Evolutionary conservation across 2,797 vertebrate genomes (phyloP), one percentile per base, ranked within the genome.

Genomic region (Bovichtus variegatus): DNA sequence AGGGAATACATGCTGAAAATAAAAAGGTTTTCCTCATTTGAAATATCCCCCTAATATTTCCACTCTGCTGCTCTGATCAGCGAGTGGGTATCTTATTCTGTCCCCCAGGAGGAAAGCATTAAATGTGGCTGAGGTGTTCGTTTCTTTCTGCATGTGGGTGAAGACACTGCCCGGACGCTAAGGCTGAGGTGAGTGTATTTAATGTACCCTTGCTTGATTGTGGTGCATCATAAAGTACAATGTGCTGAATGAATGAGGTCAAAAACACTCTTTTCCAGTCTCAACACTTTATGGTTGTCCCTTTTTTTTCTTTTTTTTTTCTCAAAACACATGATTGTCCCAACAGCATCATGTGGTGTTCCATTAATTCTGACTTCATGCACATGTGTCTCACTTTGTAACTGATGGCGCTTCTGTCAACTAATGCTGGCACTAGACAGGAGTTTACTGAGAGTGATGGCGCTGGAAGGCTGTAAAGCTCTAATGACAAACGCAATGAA

Each of bases 31-130:
- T 71, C 40, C 62, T 54, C 43, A 60, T 81, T 68, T 87, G 82
- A 89, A 85, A 83, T 86, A 89, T 87, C 13, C 68, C 68, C 80
- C 87, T 78, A 87, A 88, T 89, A 87, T 86, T 84, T 87, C 51
- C 57, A 61, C 66, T 71, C 79, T 44, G 62, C 74, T 75, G 68
- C 74, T 72, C 61, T 38, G 51, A 68, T 43, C 38, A 64, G 34
- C 15, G 3, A 74, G 57, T 9, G 47, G 25, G 13, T 64, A 60
- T 76, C 78, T 77, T 44, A 77, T 71, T 79, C 80, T 50, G 5
- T 66, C 38, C 73, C 55, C 53, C n/a, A 65, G 74, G 82, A 68
- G 64, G 79, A 80, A 66, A 36, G 15, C 72, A 74, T 77, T 71
- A 44, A 69, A 71, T 64, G 53, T 34, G 71, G 53, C 23, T n/a